Percentiles rank a stretch among this genome's conserved stretches.
phyloP scores from a whole-genome alignment of 1,140 invertebrate species.

The Zaprionus ghesquierei region DNA sequence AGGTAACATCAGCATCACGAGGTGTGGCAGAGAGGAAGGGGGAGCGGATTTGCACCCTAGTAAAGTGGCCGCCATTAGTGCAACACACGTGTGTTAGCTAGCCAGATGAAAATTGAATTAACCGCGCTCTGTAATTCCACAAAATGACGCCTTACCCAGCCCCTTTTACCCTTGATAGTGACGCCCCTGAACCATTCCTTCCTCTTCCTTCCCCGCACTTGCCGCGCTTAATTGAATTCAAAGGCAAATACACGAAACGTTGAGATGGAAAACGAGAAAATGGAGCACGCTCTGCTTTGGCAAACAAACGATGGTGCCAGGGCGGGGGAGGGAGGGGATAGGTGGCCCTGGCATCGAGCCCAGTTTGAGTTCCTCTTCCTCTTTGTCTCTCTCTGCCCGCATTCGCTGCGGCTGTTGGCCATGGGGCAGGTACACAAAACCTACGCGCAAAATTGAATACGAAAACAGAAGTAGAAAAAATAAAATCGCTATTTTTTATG shows the following conservation, averaged over 20 bases:
- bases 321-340: background rate
- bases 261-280: constrained; percentile 35
- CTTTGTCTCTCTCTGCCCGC: background rate
- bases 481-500: constrained; percentile 41
- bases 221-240: constrained; percentile 63
- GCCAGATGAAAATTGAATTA: constrained; percentile 67
- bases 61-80: constrained; percentile 23
- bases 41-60: constrained; percentile 1
- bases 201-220: too few relatives aligned
- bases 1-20: constrained; percentile 36
- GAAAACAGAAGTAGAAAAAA: constrained; percentile 8
- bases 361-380: constrained; percentile 31
- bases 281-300: constrained; percentile 43
- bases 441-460: constrained; percentile 58
- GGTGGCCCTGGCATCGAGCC: constrained; percentile 45
- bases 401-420: background rate
- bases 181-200: constrained; percentile 12
- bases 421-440: constrained; percentile 5
- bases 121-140: constrained; percentile 49
- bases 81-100: constrained; percentile 47
- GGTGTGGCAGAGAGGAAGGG: background rate
- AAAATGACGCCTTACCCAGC: constrained; percentile 38
- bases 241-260: constrained; percentile 42
- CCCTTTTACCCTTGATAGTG: constrained; percentile 9
- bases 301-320: constrained; percentile 46